Evolutionary conservation across 2,113 vertebrate genomes (phyloP), one percentile per base, ranked within the genome.

Genomic region (Eurystomus gularis): DNA sequence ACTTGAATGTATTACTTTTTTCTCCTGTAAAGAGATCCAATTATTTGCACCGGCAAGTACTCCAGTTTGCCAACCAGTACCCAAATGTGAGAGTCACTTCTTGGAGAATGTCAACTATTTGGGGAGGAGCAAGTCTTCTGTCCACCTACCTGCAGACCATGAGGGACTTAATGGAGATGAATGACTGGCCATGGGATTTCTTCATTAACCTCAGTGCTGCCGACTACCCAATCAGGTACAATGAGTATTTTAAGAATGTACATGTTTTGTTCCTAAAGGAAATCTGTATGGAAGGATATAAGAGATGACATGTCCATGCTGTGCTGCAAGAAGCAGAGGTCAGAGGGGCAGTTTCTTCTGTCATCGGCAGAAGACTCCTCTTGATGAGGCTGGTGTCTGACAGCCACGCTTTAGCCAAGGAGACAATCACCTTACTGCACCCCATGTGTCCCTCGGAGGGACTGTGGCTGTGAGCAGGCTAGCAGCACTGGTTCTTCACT

Each of bases 161-260:
- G 99, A 97, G 97, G 29, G 99, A 99, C 97, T 97, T 99, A 29
- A 98, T 99, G 97, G 98, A 99, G 90, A 99, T 99, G 99, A 98
- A 95, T 39, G 99, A 99, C 97, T 99, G 99, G 99, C 98, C 97
- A 42, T 99, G 99, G 99, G 99, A 99, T 96, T 99, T 99, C 98
- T 99, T 99, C 98, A 99, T 99, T 97, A 99, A 99, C 98, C 99
- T 99, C 97, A 99, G 99, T 17, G 99, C 99, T 17, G 99, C 99
- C 0, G 99, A 99, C 98, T 99, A 99, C 84, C 99, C 99, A 7
- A 99, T 99, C 98, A 99, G 99, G 99, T 99, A 97, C 87, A 87
- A 4, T 1, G 1, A 46, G 33, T 2, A 2, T 68, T 86, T 72
- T 70, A 39, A 58, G 54, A 37, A 64, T 15, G 12, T 46, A 3